These are phyloP conservation scores for Cataglyphis hispanica DNA, from an alignment of 1,140 invertebrate genomes.

Conservation along the genomic window DNA sequence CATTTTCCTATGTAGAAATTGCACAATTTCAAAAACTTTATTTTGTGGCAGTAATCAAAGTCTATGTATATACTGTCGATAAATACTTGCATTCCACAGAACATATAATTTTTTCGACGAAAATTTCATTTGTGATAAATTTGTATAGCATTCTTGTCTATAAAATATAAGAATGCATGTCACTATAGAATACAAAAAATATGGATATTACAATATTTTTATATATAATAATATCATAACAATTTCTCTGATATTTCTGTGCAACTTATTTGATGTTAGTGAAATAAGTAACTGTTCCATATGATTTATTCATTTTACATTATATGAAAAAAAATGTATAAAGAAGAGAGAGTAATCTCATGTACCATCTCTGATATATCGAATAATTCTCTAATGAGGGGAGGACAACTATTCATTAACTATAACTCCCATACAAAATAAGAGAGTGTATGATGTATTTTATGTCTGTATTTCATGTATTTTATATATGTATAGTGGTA, in stretches of 20 bases:
- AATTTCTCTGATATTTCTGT: conserved; percentile 24
- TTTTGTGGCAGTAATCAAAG: conserved; percentile 67
- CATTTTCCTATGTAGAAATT: background rate
- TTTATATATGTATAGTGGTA: background rate
- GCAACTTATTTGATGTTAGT: conserved; percentile 10
- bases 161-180: conserved; percentile 52
- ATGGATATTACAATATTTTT: conserved; percentile 59
- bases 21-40: background rate
- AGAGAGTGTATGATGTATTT: background rate
- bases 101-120: conserved; percentile 64
- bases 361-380: background rate
- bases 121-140: conserved; percentile 53
- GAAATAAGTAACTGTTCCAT: background rate
- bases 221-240: conserved; percentile 65
- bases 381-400: conserved; percentile 15
- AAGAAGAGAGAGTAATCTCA: background rate
- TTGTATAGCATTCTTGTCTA: conserved; percentile 28
- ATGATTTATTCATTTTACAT: background rate
- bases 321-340: background rate
- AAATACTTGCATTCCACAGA: conserved; percentile 55
- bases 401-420: conserved; percentile 40
- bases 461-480: background rate
- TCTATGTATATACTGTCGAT: conserved; percentile 55
- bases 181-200: conserved; percentile 64
- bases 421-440: conserved; percentile 10